Conservation (phyloP, 2,113 vertebrate species). For the Sterrhoptilus dennistouni region DNA sequence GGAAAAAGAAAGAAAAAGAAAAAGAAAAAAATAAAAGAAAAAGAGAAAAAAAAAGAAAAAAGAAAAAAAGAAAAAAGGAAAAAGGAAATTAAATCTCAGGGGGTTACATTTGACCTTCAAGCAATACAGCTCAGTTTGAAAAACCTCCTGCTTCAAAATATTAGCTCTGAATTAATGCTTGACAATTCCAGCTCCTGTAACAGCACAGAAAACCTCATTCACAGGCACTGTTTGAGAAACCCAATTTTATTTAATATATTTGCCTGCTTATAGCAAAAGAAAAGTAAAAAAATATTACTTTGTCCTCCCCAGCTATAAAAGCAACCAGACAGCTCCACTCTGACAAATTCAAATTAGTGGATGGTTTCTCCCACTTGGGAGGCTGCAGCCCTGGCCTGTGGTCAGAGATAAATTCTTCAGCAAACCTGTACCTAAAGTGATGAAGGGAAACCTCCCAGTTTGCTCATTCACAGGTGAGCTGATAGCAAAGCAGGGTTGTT, state of each 20-base stretch:
- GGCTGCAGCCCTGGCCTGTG: conserved; percentile 24
- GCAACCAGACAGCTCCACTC: neutral
- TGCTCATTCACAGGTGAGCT: conserved; percentile 6
- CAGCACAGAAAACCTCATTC: neutral
- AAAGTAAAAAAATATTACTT: conserved; percentile 35
- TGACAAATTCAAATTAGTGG: conserved; percentile 45
- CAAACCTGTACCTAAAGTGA: conserved; percentile 13
- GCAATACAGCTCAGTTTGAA: conserved; percentile 20
- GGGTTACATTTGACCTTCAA: neutral
- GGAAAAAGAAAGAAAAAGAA: rapidly evolving
- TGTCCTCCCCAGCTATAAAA: conserved; percentile 63
- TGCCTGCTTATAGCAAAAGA: conserved; percentile 27
- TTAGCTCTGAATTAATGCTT: neutral
- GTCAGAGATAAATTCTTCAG: conserved; percentile 69
- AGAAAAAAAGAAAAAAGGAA: rapidly evolving
- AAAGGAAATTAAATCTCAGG: neutral
- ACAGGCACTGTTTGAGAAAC: neutral
- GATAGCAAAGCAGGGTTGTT: neutral
- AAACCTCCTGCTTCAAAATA: conserved; percentile 26
- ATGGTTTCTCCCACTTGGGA: conserved; percentile 37
- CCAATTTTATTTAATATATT: conserved; percentile 43
- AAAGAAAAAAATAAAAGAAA: rapidly evolving
- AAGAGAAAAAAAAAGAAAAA: rapidly evolving
- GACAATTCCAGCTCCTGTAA: neutral
- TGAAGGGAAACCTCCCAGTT: conserved; percentile 27